Conservation (phyloP, 2,113 vertebrate genomes). For the Callocephalon fimbriatum region DNA sequence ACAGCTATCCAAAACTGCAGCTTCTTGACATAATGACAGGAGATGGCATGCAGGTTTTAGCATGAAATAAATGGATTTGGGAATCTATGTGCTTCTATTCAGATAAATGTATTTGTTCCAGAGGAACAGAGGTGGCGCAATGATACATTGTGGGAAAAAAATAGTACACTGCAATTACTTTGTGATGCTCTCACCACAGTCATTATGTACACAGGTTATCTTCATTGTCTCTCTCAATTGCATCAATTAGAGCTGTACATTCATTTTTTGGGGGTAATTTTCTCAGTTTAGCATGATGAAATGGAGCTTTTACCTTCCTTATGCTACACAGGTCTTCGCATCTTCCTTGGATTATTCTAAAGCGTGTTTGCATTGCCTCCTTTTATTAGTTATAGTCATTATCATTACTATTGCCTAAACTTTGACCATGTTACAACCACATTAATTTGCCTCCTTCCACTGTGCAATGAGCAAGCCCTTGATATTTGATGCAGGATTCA, state of each 20-base stretch:
- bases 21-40: not conserved
- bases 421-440: not conserved
- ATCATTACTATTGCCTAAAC: not conserved
- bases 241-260: slow-evolving; percentile 14
- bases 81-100: not conserved
- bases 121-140: not conserved
- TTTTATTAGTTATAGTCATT: not conserved
- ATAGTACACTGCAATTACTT: not conserved
- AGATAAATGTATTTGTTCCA: not conserved
- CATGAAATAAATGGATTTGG: not conserved
- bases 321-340: not conserved
- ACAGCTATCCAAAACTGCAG: not conserved
- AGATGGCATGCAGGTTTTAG: not conserved
- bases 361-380: not conserved
- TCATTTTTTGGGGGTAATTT: slow-evolving; percentile 9
- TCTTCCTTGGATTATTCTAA: not conserved
- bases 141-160: not conserved
- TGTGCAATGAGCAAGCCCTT: not conserved
- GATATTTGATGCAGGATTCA: not conserved
- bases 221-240: not conserved
- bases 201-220: not conserved
- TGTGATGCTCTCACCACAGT: slow-evolving; percentile 22
- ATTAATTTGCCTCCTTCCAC: not conserved
- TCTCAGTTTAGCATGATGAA: not conserved
- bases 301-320: not conserved